Evolutionary conservation across 2,888 invertebrate genomes (phyloP).

Genomic region (Drosophila histrio): DNA sequence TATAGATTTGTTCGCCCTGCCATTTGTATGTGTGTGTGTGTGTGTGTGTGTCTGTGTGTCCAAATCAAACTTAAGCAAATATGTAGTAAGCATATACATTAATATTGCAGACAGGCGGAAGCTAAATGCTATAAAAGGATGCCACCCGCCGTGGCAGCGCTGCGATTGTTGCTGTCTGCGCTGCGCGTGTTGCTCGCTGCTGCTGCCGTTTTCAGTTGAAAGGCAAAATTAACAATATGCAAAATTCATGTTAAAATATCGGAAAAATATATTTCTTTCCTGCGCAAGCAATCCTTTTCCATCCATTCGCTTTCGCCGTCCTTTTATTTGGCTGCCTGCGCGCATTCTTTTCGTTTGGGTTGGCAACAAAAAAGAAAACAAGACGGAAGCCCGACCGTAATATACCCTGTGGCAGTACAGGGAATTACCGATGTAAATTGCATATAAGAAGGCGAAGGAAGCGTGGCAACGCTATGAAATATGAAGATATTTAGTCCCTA

Average conservation of each 20-base stretch:
- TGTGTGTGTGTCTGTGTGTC: not conserved
- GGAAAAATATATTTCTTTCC: conserved; percentile 78
- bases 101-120: conserved; percentile 45
- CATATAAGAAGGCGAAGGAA: too few species aligned
- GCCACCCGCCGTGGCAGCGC: not conserved
- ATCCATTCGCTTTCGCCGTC: conserved; percentile 28
- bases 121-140: conserved; percentile 65
- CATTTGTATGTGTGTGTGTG: not conserved
- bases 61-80: conserved; percentile 39
- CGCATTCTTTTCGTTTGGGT: conserved; percentile 64
- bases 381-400: not conserved
- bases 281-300: conserved; percentile 67
- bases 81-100: conserved; percentile 29
- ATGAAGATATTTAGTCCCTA: too few species aligned
- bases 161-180: conserved; percentile 2
- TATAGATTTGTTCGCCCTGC: not conserved
- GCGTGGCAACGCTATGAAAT: too few species aligned
- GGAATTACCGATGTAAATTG: too few species aligned
- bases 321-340: conserved; percentile 46
- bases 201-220: conserved; percentile 58
- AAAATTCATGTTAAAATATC: conserved; percentile 83
- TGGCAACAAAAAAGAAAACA: conserved; percentile 41
- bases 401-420: too few species aligned
- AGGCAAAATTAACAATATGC: conserved; percentile 81
- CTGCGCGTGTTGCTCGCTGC: not conserved